A percentile compares a stretch with the other conserved stretches of the same genome.
phyloP scores from a whole-genome alignment of 2,113 vertebrate genomes.

The Myxocyprinus asiaticus region DNA sequence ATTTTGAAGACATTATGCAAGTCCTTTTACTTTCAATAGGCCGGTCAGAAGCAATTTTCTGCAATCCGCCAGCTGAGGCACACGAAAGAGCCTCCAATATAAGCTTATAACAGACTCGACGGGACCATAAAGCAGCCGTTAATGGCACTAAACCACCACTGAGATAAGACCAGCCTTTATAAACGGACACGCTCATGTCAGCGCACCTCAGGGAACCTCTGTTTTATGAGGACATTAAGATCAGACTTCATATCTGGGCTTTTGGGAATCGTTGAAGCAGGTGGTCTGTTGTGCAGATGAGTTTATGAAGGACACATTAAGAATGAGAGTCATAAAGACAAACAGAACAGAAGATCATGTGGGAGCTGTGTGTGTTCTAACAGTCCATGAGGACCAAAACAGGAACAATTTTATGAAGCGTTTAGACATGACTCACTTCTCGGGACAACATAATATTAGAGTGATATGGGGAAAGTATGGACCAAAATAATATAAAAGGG shows the following conservation, averaged over 20 bases:
- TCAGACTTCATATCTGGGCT: conserved; percentile 24
- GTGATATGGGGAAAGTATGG: not conserved
- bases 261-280: conserved; percentile 17
- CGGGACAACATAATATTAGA: not conserved
- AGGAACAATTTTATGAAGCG: conserved; percentile 24
- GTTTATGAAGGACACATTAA: conserved; percentile 23
- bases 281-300: not conserved
- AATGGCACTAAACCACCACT: conserved; percentile 46
- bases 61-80: conserved; percentile 19
- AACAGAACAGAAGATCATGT: not conserved
- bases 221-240: conserved; percentile 39
- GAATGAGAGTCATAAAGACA: conserved; percentile 14
- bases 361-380: not conserved
- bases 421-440: conserved; percentile 12
- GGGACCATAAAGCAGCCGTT: conserved; percentile 25
- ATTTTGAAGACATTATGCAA: conserved; percentile 13
- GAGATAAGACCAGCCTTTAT: conserved; percentile 41
- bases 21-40: conserved; percentile 17
- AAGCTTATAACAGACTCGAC: conserved; percentile 17
- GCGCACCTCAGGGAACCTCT: conserved; percentile 28
- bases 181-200: conserved; percentile 41
- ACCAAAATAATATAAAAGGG: not conserved
- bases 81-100: conserved; percentile 20
- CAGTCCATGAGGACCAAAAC: conserved; percentile 8
- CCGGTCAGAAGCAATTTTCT: conserved; percentile 22